These are phyloP conservation scores for Daktulosphaira vitifoliae DNA, from an alignment of 1,140 invertebrate species.

Conservation along the genomic window DNA sequence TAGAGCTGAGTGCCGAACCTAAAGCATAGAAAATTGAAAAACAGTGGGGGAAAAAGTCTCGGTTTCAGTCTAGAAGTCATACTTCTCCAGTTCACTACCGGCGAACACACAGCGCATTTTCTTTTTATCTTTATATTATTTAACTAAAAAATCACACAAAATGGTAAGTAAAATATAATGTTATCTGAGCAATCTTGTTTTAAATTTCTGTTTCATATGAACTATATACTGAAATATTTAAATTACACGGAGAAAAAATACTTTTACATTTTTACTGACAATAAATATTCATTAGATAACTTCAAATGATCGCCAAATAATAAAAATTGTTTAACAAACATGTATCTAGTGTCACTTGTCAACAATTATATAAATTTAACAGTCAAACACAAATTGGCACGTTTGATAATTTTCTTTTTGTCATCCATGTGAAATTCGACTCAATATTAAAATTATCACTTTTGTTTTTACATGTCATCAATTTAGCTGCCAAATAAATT, in stretches of 20 bases:
- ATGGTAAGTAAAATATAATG: constrained; percentile 18
- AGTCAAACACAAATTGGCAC: constrained; percentile 14
- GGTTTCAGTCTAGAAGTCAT: neutral
- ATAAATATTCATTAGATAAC: no score
- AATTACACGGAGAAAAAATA: no score
- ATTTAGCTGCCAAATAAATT: constrained; percentile 16
- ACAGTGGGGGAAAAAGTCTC: constrained; percentile 1
- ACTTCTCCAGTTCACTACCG: constrained; percentile 26
- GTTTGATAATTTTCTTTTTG: neutral
- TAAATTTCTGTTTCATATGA: no score
- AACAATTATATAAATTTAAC: no score
- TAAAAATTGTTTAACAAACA: no score
- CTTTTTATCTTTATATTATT: neutral
- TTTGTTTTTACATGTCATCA: neutral
- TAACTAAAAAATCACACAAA: no score
- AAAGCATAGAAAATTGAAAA: constrained; percentile 2
- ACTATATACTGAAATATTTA: no score
- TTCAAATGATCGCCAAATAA: no score
- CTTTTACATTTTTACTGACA: no score
- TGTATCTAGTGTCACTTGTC: no score
- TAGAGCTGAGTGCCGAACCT: neutral
- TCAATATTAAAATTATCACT: no score
- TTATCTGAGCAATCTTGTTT: no score
- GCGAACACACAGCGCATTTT: neutral
- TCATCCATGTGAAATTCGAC: constrained; percentile 11